Percentiles rank a stretch among this genome's conserved stretches.
These are phyloP conservation scores for Oenanthe oenanthe DNA, from an alignment of 2,113 vertebrate genomes.

Conservation along the genomic window DNA sequence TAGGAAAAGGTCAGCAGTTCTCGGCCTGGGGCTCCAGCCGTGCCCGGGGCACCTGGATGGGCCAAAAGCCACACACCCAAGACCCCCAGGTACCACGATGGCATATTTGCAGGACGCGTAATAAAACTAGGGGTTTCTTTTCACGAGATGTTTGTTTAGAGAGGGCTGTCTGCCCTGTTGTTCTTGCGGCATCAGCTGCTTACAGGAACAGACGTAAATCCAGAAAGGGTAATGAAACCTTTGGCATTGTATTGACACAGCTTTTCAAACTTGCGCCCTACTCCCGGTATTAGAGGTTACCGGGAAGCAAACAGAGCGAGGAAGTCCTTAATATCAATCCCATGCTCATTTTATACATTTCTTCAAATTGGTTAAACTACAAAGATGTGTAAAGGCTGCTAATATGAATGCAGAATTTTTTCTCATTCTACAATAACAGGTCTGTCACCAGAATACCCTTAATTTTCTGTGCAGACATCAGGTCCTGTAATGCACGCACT, in stretches of 20 bases:
- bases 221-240: neutral
- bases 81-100: fast-evolving
- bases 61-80: fast-evolving
- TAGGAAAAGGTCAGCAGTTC: neutral
- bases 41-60: fast-evolving
- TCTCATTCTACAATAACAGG: neutral
- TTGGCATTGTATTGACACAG: neutral
- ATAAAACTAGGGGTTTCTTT: neutral
- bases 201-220: neutral
- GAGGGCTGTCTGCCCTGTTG: no score
- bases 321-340: neutral
- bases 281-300: neutral
- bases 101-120: fast-evolving
- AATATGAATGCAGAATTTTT: neutral
- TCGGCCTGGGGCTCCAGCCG: neutral
- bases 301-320: fast-evolving
- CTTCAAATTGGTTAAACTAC: neutral
- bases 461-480: neutral
- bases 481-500: neutral
- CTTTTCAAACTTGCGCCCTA: fast-evolving
- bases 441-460: neutral
- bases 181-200: neutral
- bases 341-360: neutral
- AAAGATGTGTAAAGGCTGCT: neutral
- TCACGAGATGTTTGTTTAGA: neutral